Evolutionary conservation across 1,140 invertebrate species (phyloP).

Genomic region (Tetramorium alpestre): DNA sequence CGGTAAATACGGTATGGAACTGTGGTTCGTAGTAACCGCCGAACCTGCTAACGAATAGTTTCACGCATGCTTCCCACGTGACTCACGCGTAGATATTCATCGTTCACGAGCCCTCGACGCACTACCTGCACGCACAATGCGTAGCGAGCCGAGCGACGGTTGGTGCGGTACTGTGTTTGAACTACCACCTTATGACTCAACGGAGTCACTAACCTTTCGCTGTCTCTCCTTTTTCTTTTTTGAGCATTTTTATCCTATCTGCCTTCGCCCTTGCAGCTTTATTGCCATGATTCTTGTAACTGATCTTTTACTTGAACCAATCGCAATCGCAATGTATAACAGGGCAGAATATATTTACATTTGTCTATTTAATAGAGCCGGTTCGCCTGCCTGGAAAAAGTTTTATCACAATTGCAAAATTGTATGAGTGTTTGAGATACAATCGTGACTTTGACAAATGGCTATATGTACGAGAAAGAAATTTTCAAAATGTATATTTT

Average conservation of each 20-base stretch:
- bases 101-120: conserved; percentile 71
- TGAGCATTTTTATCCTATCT: background rate
- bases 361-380: background rate
- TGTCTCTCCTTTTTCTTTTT: conserved; percentile 28
- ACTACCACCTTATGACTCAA: conserved; percentile 78
- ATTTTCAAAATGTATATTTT: background rate
- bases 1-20: background rate
- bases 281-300: background rate
- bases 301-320: background rate
- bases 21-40: conserved; percentile 38
- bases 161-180: conserved; percentile 63
- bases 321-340: background rate
- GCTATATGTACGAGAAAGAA: background rate
- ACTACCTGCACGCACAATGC: conserved; percentile 77
- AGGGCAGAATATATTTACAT: background rate
- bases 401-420: background rate
- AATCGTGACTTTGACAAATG: background rate
- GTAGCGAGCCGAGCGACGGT: conserved; percentile 67
- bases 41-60: conserved; percentile 75
- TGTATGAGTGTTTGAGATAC: background rate
- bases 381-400: background rate
- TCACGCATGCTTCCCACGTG: conserved; percentile 79
- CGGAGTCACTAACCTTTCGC: conserved; percentile 79
- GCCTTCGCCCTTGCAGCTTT: background rate
- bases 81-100: conserved; percentile 78